Base-by-base conservation (phyloP, 2,888 invertebrate species). In the Aphodius granarius region DNA sequence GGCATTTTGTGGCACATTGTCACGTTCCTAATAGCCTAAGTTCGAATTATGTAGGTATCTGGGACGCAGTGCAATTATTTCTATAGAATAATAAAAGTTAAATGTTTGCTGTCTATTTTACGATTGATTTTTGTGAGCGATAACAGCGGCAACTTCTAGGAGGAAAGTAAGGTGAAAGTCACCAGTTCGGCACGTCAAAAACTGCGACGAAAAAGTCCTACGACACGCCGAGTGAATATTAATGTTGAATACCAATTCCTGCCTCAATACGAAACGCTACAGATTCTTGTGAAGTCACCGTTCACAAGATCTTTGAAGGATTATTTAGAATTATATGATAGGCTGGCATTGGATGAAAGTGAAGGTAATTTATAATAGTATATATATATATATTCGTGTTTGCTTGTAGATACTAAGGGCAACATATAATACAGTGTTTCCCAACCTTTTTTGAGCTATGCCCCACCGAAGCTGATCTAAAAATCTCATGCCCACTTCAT, bases 261-360 rank as follows among this genome's bases (percentile, higher is more conserved):
- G 16, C 90, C 90, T 0, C 89, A 89, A 83, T 88, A 86, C 21
- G 88, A 87, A 0, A 81, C 89, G 15, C 77, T 90, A 70, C 88
- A 89, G 74, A 89, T 86, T 76, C 81, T 90, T 68, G 81, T 90
- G 18, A 84, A 87, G 72, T 89, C 89, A 3, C 83, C 80, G 66
- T 82, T 88, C 77, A 83, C 88, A 1, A 80, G 87, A 3, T 88
- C 88, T 76, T 83, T 89, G 2, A 86, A 87, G 2, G 79, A 85
- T 0, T 84, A 86, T 3, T 79, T 83, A 2, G 80, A 82, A 63
- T 73, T 87, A 75, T 89, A 88, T 79, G 83, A 88, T 76, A 83
- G 86, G 2, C 87, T 90, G 88, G 66, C 23, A 65, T 22, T 17
- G 5, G 89, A 89, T 63, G 17, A 70, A 15, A 75, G 77, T 63